phyloP scores from a whole-genome alignment of 2,113 vertebrate genomes.

The Cygnus atratus region DNA sequence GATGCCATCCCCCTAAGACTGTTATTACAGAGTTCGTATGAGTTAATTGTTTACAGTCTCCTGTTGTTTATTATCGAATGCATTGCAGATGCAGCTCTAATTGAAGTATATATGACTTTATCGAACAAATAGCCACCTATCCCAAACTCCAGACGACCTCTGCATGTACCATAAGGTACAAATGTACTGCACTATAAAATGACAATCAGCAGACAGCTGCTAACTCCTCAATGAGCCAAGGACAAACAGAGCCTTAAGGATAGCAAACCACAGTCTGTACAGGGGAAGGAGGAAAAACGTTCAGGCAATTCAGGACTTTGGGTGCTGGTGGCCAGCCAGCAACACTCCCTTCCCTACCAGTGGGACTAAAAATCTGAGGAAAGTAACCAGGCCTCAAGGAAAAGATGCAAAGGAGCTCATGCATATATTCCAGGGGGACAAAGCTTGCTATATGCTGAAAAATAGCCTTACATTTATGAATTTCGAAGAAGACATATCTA shows the following conservation, averaged over 20 bases:
- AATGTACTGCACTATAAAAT: not conserved
- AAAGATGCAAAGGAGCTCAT: not conserved
- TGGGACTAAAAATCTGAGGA: not conserved
- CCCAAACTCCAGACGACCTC: not conserved
- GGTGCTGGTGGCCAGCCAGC: not conserved
- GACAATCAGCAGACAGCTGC: not conserved
- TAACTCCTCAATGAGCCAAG: not conserved
- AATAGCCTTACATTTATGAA: not conserved
- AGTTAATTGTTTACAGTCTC: conserved; percentile 27
- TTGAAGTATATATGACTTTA: not conserved
- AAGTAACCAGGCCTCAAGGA: not conserved
- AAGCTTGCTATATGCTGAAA: not conserved
- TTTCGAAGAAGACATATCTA: not conserved
- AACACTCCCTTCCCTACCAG: not conserved
- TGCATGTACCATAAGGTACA: not conserved
- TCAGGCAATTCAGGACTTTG: not conserved
- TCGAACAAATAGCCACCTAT: not conserved
- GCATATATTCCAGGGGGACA: not conserved
- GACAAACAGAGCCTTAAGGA: not conserved
- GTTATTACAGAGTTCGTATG: conserved; percentile 10
- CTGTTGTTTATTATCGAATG: not conserved
- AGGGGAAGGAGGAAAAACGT: not conserved
- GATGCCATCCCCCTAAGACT: not conserved
- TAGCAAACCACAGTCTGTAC: not conserved
- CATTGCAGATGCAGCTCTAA: conserved; percentile 9